Evolutionary conservation across 2,888 invertebrate genomes (phyloP), one percentile per base, ranked within the genome.

Genomic region (Falcaria lacertinaria): DNA sequence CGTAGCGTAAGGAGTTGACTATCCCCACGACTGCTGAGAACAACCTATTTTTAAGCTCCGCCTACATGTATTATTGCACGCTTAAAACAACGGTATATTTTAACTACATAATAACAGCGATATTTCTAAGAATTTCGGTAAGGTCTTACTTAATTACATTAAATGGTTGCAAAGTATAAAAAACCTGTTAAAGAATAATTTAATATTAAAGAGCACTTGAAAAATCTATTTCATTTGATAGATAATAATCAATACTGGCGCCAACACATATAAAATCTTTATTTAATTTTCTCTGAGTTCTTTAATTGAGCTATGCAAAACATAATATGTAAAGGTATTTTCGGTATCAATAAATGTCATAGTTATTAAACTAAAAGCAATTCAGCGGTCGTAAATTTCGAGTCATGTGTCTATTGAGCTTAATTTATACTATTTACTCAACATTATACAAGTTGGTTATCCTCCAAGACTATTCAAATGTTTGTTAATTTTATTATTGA

Each of bases 401-500:
- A 55, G 59, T 47, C 47, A 43, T 42, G 47, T 47, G n/a, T 43
- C 39, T 48, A n/a, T 50, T 57, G 49, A 52, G 48, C 49, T 48
- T 59, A 67, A 69, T 73, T 74, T 69, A 72, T 60, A 61, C 58
- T 65, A 60, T 68, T 69, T 66, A 57, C 59, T 60, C 48, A 47
- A 55, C 50, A 45, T 53, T 48, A 49, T 44, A 50, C 47, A 45
- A 52, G 47, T 45, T 44, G 42, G 48, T 39, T 50, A 49, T 50
- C 53, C 45, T 56, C 53, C 42, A 47, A 35, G 41, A 44, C 58
- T 50, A 63, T 68, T 62, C 57, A 58, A 52, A 57, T 60, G 59
- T 65, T 66, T 53, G 63, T 67, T 71, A 65, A 66, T 66, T 71
- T 68, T 69, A 57, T 68, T 66, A 71, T 65, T 61, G 52, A 48